Base-by-base conservation (phyloP, 2,888 invertebrate genomes). In the Drosophila borealis region DNA sequence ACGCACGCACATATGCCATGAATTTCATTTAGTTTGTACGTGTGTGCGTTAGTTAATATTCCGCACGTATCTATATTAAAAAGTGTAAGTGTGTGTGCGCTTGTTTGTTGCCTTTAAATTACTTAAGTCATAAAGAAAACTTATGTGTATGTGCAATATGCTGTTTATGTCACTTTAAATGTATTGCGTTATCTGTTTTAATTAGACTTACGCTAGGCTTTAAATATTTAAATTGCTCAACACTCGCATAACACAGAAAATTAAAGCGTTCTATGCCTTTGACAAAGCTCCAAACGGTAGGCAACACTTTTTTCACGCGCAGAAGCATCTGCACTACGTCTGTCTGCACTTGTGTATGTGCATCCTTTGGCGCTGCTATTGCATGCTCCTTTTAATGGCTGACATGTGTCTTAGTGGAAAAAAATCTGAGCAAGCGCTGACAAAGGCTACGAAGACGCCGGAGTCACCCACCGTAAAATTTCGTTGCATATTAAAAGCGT, bases 21-120 rank as follows among this genome's bases (percentile, higher is more conserved):
- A 85, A 85, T 85, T 85, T 85, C 84, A 89, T 85, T 85, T 85
- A 85, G 74, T 71, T 68, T 67, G 81, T 65, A 85, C 85, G 85
- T 89, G 85, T 89, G 77, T 85, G 89, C 70, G 87, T 85, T 85
- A 89, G 85, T 85, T 85, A 89, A 87, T 85, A 85, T 89, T 72
- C 73, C 65, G 51, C 83, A 88, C 83, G 83, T 78, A 78, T 72
- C 68, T 77, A 69, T 62, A 61, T 50, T 75, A 50, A 67, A 76
- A 55, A 50, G 53, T 49, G 53, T 53, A 36, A 41, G 55, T 36
- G 48, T 53, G 63, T 70, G 63, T 57, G 48, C 54, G 45, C 54
- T 60, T 65, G 67, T 74, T 66, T 73, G 77, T 65, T 70, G 84
- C 67, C 87, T 81, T 88, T 86, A 85, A 85, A 86, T 85, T 88